Evolutionary conservation across 2,113 vertebrate genomes (phyloP).

Genomic region (Mesoclemmys tuberculata): DNA sequence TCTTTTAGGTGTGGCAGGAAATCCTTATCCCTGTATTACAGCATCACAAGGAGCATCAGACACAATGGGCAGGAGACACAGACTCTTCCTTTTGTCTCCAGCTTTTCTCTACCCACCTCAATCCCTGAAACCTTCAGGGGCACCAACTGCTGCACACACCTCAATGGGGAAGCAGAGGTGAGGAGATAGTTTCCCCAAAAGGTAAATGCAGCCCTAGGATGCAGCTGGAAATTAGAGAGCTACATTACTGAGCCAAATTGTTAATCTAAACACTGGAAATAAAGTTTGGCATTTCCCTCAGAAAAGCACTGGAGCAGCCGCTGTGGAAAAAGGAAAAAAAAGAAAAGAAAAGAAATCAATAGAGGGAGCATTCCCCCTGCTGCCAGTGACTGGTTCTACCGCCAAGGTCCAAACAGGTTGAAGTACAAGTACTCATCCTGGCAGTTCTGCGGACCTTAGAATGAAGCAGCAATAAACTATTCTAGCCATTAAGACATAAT

Average conservation of each 20-base stretch:
- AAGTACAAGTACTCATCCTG: background rate
- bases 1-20: background rate
- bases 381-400: background rate
- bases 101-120: rapidly evolving
- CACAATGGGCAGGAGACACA: background rate
- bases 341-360: no score
- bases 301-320: background rate
- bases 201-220: background rate
- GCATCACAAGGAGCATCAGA: background rate
- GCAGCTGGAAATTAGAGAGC: background rate
- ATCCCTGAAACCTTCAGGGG: background rate
- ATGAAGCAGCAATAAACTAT: background rate
- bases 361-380: background rate
- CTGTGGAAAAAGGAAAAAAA: background rate
- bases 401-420: background rate
- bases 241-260: background rate
- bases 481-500: background rate
- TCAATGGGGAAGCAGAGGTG: background rate
- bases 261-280: background rate
- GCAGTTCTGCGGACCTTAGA: background rate
- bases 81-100: background rate
- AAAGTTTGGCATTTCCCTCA: background rate
- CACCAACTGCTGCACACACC: background rate
- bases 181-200: rapidly evolving
- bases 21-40: background rate